A percentile compares a stretch with the other conserved stretches of the same genome.
Conservation (phyloP, 30 jellyfish, hydroid and myxozoan genomes). For the Nemopilema nomurai region DNA sequence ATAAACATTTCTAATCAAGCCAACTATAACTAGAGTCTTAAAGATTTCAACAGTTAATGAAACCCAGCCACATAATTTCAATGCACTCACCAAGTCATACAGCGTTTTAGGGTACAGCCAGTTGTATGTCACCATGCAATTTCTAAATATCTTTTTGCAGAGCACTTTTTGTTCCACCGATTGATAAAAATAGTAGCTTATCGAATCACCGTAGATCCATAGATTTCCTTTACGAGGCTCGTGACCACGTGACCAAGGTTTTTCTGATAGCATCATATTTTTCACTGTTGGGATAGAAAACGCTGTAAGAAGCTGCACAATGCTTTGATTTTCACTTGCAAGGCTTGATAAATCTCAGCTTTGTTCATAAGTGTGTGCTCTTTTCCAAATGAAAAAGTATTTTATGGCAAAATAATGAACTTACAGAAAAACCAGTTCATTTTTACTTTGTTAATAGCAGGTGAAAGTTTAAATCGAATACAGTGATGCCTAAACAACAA, state of each 20-base stretch:
- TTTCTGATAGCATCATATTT: constrained; percentile 57
- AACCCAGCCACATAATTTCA: background rate
- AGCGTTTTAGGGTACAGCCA: constrained; percentile 96
- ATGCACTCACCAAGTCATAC: constrained; percentile 81
- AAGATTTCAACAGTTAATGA: too few relatives aligned
- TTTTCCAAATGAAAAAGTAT: too few relatives aligned
- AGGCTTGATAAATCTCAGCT: too few relatives aligned
- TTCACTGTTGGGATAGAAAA: constrained; percentile 18
- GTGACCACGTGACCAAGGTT: constrained; percentile 66
- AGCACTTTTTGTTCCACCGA: constrained; percentile 55
- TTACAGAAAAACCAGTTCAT: too few relatives aligned
- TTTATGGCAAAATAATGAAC: too few relatives aligned
- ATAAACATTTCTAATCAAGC: too few relatives aligned
- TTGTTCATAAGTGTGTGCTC: too few relatives aligned
- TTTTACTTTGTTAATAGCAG: too few relatives aligned
- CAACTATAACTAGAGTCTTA: too few relatives aligned
- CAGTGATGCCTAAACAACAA: too few relatives aligned
- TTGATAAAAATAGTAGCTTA: constrained; percentile 84
- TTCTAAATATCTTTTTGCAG: constrained; percentile 73
- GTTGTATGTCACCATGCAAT: constrained; percentile 87
- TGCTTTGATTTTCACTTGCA: background rate
- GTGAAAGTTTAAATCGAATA: too few relatives aligned
- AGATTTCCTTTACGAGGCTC: constrained; percentile 71
- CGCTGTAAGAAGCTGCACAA: background rate
- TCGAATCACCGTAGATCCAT: constrained; percentile 98